These are phyloP conservation scores for Drosophila erecta DNA, from an alignment of 1,140 invertebrate genomes.

Conservation along the genomic window DNA sequence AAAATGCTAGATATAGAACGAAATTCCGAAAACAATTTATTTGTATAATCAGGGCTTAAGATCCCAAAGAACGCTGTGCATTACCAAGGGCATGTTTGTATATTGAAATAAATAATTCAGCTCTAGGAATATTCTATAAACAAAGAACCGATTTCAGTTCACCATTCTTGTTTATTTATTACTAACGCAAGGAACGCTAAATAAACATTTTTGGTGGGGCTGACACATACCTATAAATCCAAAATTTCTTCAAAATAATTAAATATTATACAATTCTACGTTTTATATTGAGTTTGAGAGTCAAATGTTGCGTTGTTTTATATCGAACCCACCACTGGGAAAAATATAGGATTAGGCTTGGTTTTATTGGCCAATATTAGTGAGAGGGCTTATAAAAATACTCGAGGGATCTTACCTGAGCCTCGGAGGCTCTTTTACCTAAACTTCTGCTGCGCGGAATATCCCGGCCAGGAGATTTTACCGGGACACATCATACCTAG, in stretches of 20 bases:
- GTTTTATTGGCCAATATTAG: constrained; percentile 13
- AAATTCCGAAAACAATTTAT: too few species aligned
- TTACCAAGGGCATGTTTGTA: background rate
- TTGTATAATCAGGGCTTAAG: too few species aligned
- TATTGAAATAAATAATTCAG: constrained; percentile 4
- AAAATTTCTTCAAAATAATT: too few species aligned
- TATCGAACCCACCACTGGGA: background rate
- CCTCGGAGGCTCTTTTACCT: background rate
- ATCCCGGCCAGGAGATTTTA: background rate
- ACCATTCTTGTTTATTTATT: background rate
- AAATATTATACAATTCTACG: too few species aligned
- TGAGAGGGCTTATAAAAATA: background rate
- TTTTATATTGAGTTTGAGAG: too few species aligned
- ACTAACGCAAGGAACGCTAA: background rate
- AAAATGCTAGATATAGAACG: too few species aligned
- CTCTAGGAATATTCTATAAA: background rate
- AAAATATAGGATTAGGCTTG: background rate
- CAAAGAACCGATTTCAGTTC: background rate
- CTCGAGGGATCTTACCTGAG: constrained; percentile 2
- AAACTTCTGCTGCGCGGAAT: constrained; percentile 2
- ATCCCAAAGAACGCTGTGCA: background rate
- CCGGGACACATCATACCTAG: constrained; percentile 3
- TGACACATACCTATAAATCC: background rate
- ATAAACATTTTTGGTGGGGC: background rate
- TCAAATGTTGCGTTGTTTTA: background rate